Evolutionary conservation across 2,797 vertebrate genomes (phyloP).

Genomic region (Knipowitschia caucasica): DNA sequence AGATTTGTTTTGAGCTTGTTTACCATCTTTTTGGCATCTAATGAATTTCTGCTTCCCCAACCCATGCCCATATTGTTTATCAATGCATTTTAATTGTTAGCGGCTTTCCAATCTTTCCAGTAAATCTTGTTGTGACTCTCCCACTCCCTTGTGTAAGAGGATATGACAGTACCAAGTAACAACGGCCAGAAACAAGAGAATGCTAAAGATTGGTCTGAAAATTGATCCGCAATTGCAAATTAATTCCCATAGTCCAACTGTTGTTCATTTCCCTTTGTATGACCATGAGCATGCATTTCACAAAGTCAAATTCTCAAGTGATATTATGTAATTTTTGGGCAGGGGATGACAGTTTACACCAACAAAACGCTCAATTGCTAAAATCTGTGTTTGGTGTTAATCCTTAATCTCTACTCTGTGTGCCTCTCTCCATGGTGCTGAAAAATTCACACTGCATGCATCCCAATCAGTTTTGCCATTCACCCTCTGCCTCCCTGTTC

Average conservation of each 20-base stretch:
- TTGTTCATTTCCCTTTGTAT: neutral
- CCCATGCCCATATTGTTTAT: too few species aligned
- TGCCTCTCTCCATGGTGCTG: slow-evolving; percentile 38
- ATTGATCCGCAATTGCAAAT: neutral
- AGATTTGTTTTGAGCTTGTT: neutral
- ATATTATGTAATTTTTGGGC: slow-evolving; percentile 4
- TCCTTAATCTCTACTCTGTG: slow-evolving; percentile 8
- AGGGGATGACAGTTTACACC: slow-evolving; percentile 5
- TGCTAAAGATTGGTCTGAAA: too few species aligned
- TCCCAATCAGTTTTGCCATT: slow-evolving; percentile 14
- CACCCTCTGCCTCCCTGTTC: slow-evolving; percentile 17
- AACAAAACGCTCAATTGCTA: neutral
- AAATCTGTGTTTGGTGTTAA: slow-evolving; percentile 19
- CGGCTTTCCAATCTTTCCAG: neutral
- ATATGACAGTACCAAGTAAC: neutral
- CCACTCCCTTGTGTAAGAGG: neutral
- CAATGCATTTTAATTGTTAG: neutral
- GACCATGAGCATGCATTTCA: neutral
- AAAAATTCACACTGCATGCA: slow-evolving; percentile 26
- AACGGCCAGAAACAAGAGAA: neutral
- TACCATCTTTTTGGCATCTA: neutral
- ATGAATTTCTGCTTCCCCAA: neutral
- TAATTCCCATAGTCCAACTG: neutral
- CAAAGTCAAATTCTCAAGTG: slow-evolving; percentile 5
- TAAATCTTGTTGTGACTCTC: neutral